Conservation (phyloP, 2,888 invertebrate species). For the Amphiduros pacificus region DNA sequence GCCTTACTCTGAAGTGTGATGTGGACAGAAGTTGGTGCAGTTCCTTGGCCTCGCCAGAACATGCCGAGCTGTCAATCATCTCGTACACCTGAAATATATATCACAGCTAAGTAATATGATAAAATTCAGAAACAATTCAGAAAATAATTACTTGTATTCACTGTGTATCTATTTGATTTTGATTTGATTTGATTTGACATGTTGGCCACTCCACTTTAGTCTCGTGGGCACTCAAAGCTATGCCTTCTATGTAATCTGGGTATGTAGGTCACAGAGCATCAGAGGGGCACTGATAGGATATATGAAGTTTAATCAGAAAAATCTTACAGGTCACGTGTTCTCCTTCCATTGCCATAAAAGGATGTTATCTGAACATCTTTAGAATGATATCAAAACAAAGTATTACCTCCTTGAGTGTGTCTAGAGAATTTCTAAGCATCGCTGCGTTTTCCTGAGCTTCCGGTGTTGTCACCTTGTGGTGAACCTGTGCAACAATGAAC, state of each 20-base stretch:
- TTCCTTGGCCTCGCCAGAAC: too few relatives aligned
- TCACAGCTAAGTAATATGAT: not conserved
- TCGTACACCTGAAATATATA: not conserved
- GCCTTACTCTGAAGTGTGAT: too few relatives aligned
- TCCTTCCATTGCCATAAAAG: not conserved
- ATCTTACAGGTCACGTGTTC: not conserved
- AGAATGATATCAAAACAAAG: not conserved
- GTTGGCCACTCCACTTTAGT: not conserved
- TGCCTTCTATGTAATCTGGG: not conserved
- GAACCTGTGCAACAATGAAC: conserved; percentile 19
- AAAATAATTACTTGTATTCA: not conserved
- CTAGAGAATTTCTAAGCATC: not conserved
- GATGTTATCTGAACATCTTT: not conserved
- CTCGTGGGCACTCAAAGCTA: not conserved
- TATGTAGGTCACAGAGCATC: not conserved
- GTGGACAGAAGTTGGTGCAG: too few relatives aligned
- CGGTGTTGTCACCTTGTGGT: conserved; percentile 23
- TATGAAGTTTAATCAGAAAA: not conserved
- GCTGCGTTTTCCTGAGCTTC: conserved; percentile 17
- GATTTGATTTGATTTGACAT: not conserved
- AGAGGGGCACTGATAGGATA: not conserved
- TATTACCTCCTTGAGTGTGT: conserved; percentile 17
- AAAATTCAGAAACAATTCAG: not conserved
- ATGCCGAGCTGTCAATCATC: not conserved
- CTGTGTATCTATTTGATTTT: not conserved